phyloP scores from a whole-genome alignment of 2,797 vertebrate species.

The Sandelia bainsii region DNA sequence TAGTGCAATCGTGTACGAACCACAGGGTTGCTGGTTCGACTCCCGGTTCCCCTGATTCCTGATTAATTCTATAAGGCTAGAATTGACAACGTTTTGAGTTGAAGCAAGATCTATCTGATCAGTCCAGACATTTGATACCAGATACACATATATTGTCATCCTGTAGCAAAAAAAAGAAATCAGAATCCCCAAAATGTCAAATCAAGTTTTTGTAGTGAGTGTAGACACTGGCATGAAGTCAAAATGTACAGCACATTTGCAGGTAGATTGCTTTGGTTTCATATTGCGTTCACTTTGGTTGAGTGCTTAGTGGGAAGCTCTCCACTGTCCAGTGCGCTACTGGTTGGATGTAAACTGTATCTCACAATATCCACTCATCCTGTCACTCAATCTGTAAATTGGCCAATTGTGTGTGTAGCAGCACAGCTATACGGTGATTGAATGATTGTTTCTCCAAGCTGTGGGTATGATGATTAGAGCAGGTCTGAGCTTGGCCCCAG shows the following conservation, averaged over 20 bases:
- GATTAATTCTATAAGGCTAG: too few species aligned
- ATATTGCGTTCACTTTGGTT: constrained; percentile 16
- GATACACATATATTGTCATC: too few species aligned
- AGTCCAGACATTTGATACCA: too few species aligned
- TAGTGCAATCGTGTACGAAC: too few species aligned
- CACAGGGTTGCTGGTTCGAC: too few species aligned
- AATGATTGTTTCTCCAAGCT: constrained; percentile 75
- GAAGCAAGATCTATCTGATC: too few species aligned
- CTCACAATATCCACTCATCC: constrained; percentile 39
- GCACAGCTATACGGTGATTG: constrained; percentile 61
- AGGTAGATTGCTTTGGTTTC: constrained; percentile 26
- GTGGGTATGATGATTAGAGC: constrained; percentile 77
- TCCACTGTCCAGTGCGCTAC: constrained; percentile 2
- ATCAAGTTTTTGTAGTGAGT: too few species aligned
- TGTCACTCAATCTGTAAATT: constrained; percentile 63
- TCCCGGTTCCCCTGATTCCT: too few species aligned
- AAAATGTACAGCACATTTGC: constrained; percentile 6
- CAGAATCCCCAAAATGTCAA: too few species aligned
- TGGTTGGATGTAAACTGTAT: constrained; percentile 44
- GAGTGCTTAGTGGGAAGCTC: constrained; percentile 31
- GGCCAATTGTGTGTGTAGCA: constrained; percentile 55
- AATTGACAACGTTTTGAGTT: too few species aligned
- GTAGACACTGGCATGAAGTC: constrained; percentile 4
- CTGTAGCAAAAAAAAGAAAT: too few species aligned
- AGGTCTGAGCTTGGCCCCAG: constrained; percentile 59